phyloP scores from a whole-genome alignment of 2,113 vertebrate genomes.

The Solea solea region DNA sequence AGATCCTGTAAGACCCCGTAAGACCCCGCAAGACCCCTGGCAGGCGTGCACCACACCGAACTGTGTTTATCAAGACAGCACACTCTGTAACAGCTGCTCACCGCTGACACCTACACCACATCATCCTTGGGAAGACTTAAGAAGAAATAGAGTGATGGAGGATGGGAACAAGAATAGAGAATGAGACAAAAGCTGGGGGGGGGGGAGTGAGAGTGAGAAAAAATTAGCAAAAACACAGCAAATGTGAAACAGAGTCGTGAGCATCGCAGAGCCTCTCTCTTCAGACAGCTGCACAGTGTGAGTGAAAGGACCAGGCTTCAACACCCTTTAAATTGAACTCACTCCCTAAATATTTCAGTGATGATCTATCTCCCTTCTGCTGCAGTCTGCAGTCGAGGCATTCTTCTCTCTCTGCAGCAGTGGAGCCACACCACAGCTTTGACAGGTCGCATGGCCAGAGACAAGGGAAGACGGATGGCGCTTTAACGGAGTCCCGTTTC shows the following conservation, averaged over 20 bases:
- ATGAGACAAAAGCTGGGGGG: background rate
- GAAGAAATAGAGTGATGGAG: conserved; percentile 34
- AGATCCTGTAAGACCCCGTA: conserved; percentile 45
- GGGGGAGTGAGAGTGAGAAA: background rate
- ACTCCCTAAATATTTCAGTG: conserved; percentile 82
- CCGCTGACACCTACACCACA: conserved; percentile 56
- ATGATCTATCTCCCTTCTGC: conserved; percentile 67
- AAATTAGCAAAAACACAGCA: conserved; percentile 5
- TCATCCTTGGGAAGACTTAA: conserved; percentile 53
- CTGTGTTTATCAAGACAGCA: conserved; percentile 50
- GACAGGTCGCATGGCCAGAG: conserved; percentile 71
- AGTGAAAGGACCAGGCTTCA: conserved; percentile 61
- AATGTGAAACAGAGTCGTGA: conserved; percentile 28
- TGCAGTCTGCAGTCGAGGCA: conserved; percentile 72
- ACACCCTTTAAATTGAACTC: conserved; percentile 70
- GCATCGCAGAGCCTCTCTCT: conserved; percentile 25
- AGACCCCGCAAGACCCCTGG: conserved; percentile 34
- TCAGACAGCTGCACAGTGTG: conserved; percentile 47
- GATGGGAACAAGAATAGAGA: conserved; percentile 23
- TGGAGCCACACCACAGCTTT: conserved; percentile 67
- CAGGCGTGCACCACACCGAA: conserved; percentile 37
- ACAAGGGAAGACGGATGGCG: conserved; percentile 58
- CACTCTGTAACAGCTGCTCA: conserved; percentile 62
- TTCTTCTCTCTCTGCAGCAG: conserved; percentile 73
- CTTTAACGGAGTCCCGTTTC: conserved; percentile 53